phyloP scores from a whole-genome alignment of 2,888 invertebrate genomes.

The Sepioteuthis lessoniana region DNA sequence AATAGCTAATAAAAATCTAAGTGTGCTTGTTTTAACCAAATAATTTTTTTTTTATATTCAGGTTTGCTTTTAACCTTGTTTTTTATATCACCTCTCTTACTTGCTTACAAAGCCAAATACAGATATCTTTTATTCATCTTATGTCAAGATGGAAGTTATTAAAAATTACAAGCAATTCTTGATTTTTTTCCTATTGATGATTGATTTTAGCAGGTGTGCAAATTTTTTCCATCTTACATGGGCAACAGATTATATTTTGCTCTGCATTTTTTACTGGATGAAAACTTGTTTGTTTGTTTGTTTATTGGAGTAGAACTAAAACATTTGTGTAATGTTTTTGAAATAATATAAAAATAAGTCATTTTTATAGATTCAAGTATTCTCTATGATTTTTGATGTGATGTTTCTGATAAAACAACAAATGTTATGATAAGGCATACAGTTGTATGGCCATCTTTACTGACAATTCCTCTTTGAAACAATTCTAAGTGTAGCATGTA shows the following conservation, averaged over 20 bases:
- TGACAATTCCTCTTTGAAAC: too few species aligned
- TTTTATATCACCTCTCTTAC: background rate
- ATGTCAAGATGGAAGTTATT: background rate
- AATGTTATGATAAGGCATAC: too few species aligned
- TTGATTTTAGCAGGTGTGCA: background rate
- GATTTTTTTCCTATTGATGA: background rate
- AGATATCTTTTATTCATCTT: slow-evolving; percentile 9
- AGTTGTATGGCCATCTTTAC: too few species aligned
- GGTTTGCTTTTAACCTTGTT: background rate
- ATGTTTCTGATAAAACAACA: too few species aligned
- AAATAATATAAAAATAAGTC: background rate
- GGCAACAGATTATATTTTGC: background rate
- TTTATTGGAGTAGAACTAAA: background rate
- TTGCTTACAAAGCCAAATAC: background rate
- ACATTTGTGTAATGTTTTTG: background rate
- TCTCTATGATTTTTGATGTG: background rate
- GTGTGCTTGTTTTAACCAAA: background rate
- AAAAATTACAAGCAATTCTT: background rate
- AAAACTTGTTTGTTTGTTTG: background rate
- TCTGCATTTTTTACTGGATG: background rate
- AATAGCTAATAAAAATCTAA: background rate
- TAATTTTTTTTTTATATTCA: background rate
- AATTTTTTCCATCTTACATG: background rate
- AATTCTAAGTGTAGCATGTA: too few species aligned
- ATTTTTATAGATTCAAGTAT: background rate